phyloP scores from a whole-genome alignment of 2,888 invertebrate species.

The Strigamia transsilvanica region DNA sequence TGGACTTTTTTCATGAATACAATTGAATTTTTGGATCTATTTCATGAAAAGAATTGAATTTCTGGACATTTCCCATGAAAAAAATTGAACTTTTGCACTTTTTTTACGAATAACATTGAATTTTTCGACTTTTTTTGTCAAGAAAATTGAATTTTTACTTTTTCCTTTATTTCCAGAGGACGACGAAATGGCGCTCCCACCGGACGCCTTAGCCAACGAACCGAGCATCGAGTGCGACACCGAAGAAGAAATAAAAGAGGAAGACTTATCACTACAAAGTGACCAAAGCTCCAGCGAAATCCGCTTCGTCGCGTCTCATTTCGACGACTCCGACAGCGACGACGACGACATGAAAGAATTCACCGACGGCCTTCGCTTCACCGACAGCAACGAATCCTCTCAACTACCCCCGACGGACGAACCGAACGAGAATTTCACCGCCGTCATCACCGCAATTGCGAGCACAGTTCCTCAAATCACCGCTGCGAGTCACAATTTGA shows the following conservation, averaged over 20 bases:
- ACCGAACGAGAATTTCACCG: background rate
- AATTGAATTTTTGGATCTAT: too few relatives aligned
- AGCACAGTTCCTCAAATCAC: conserved; percentile 37
- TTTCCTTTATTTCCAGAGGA: background rate
- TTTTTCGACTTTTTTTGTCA: too few relatives aligned
- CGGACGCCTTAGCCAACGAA: background rate
- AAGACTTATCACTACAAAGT: background rate
- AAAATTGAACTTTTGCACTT: too few relatives aligned
- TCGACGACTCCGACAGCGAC: conserved; percentile 61
- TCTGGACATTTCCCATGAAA: too few relatives aligned
- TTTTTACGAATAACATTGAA: too few relatives aligned
- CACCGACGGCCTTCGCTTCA: conserved; percentile 41
- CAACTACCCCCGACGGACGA: background rate
- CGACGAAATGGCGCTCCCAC: background rate
- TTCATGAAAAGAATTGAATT: too few relatives aligned
- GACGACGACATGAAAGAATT: conserved; percentile 59
- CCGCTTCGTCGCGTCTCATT: conserved; percentile 57
- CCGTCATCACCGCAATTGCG: conserved; percentile 27
- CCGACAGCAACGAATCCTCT: background rate
- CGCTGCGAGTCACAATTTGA: conserved; percentile 31
- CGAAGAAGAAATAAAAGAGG: conserved; percentile 1
- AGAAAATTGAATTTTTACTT: too few relatives aligned
- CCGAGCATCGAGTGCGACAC: background rate
- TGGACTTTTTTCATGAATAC: too few relatives aligned
- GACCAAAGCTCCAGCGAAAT: conserved; percentile 53